A percentile compares a stretch with the other conserved stretches of the same genome.
These are phyloP conservation scores for Macrostomum cliftonense DNA, from an alignment of 2,888 invertebrate species.

Conservation along the genomic window DNA sequence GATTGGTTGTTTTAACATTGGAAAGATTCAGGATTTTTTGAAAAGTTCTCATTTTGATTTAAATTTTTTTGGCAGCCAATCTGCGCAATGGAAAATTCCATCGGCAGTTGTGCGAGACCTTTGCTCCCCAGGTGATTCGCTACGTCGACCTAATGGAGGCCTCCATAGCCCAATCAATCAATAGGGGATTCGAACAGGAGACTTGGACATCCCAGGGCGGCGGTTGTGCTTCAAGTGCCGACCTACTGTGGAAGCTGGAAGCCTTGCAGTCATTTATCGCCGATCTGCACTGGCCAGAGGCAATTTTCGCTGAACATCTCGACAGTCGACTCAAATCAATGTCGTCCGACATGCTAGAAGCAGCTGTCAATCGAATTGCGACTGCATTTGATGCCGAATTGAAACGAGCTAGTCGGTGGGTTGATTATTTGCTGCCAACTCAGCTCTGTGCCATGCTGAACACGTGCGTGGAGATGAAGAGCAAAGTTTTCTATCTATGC, in stretches of 20 bases:
- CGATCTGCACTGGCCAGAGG: conserved; percentile 95
- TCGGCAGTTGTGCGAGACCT: conserved; percentile 82
- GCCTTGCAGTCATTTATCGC: conserved; percentile 91
- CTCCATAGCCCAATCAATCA: conserved; percentile 90
- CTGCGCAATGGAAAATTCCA: conserved; percentile 89
- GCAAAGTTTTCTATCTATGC: conserved; percentile 21
- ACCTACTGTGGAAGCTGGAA: conserved; percentile 94
- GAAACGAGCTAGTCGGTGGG: conserved; percentile 44
- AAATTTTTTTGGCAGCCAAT: conserved; percentile 41
- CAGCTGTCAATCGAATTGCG: conserved; percentile 59
- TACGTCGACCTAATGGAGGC: conserved; percentile 99
- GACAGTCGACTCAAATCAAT: conserved; percentile 87
- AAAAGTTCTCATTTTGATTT: too few species aligned
- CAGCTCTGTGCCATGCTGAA: conserved; percentile 99
- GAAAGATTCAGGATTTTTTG: too few species aligned
- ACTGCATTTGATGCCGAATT: conserved; percentile 50
- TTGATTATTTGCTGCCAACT: conserved; percentile 86
- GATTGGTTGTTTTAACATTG: too few species aligned
- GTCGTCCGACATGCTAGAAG: conserved; percentile 98
- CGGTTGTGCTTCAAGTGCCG: conserved; percentile 92
- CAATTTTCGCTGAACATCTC: conserved; percentile 81
- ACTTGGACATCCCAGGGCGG: conserved; percentile 81
- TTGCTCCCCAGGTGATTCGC: conserved; percentile 86
- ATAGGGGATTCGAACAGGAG: conserved; percentile 82
- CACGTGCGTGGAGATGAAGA: conserved; percentile 62